These are phyloP conservation scores for Pollenia griseotomentosa DNA, from an alignment of 2,888 invertebrate species.

Conservation along the genomic window DNA sequence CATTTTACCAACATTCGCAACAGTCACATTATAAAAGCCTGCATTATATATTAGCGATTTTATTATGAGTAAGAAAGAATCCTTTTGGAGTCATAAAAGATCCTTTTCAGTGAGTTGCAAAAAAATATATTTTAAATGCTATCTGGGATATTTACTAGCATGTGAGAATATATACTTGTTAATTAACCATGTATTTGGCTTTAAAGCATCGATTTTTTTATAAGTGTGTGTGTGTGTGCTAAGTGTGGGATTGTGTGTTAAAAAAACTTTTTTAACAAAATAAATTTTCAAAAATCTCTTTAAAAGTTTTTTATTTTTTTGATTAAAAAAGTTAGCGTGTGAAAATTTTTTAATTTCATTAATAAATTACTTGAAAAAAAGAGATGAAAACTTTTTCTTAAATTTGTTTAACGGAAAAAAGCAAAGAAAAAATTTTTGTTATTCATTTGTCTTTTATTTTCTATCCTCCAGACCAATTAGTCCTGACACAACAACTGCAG, in stretches of 20 bases:
- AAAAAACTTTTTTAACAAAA: slow-evolving; percentile 39
- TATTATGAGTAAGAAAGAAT: too few relatives aligned
- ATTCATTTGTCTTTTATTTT: slow-evolving; percentile 63
- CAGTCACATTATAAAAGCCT: too few relatives aligned
- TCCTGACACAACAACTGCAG: slow-evolving; percentile 58
- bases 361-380: slow-evolving; percentile 56
- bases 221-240: neutral
- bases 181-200: slow-evolving; percentile 67
- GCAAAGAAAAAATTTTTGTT: slow-evolving; percentile 9
- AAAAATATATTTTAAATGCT: neutral
- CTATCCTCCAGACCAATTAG: slow-evolving; percentile 73
- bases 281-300: slow-evolving; percentile 59
- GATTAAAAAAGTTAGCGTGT: slow-evolving; percentile 65
- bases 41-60: too few relatives aligned
- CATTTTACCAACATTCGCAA: too few relatives aligned
- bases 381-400: slow-evolving; percentile 53
- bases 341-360: slow-evolving; percentile 69
- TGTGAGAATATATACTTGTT: slow-evolving; percentile 30
- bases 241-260: neutral
- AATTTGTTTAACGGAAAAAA: slow-evolving; percentile 12
- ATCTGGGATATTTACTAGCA: neutral
- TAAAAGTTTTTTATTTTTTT: slow-evolving; percentile 61
- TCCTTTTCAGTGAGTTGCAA: neutral
- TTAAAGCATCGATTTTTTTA: slow-evolving; percentile 57
- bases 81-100: too few relatives aligned